Base-by-base conservation (phyloP, 92 coral and sea anemone genomes). In the Blastomussa wellsi region DNA sequence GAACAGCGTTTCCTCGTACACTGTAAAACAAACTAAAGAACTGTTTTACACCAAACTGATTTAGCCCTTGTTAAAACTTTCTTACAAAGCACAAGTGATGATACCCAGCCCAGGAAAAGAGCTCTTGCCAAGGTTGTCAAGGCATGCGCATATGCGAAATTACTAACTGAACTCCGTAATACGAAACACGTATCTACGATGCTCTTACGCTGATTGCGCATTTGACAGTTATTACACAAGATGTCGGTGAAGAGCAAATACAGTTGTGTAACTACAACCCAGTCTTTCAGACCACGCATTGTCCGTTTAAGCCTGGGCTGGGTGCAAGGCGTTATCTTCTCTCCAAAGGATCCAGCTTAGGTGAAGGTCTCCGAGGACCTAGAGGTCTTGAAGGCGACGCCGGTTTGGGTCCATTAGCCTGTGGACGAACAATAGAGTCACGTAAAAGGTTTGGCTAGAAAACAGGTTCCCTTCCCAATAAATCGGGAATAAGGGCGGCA, bases 271-370 rank as follows among this genome's bases (percentile, higher is more conserved):
- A 16, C 75, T 70, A 38, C 29, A 35, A 33, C 49, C 75, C 48
- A 70, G 11, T 36, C 28, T 19, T 14, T 29, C 29, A 17, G 24
- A 33, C 17, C 4, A 33, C 7, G 75, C 7, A 35, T 35, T 10
- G 28, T 13, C 75, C 75, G 28, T 33, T 70, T 62, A 7, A 17
- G 47, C 36, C 48, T 37, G 74, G 38, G 29, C 44, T 68, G 14
- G 5, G 75, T 24, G 7, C 72, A 17, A 37, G 44, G 13, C 14
- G 86, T 76, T 91, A 91, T 76, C 91, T 88, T 79, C 91, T 88
- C 66, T 78, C 86, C 53, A 91, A 71, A 26, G 94, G 94, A 29
- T 86, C 89, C 73, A 91, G 86, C 67, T 91, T 91, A 16, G 94
- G 94, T 33, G 94, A 88, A 47, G 92, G 73, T 48, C 84, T 35